Base-by-base conservation (phyloP, 2,888 invertebrate genomes). In the Azorinus chamasolen region DNA sequence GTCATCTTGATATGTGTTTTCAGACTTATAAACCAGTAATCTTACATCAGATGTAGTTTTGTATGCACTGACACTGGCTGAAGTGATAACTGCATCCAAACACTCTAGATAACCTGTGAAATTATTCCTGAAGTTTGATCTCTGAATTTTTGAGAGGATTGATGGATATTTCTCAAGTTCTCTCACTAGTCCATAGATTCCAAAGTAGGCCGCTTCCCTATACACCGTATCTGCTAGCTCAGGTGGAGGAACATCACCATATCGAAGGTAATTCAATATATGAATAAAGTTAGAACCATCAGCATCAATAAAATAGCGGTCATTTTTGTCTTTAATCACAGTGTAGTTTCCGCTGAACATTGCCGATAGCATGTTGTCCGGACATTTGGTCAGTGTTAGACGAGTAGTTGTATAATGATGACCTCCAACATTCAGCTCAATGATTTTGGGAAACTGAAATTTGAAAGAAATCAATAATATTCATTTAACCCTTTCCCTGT, bases 371-470 rank as follows among this genome's bases (percentile, higher is more conserved):
- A 91, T 91, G 45, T 88, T 89, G 68, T 88, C 87, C 20, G 78
- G 69, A 43, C 85, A 83, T 69, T 89, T 90, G 6, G 85, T 84
- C 18, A 91, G 73, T 0, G 91, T 91, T 25, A 88, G 70, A 6
- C 86, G 83, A 4, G 87, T 86, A 0, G 91, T 91, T 2, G 88
- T 89, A 77, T 84, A 91, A 55, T 79, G 79, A 16, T 79, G 71
- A 3, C 91, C 91, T 10, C 91, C 91, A n/a, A 91, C 91, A 87
- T 90, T 91, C 41, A 91, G 79, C 45, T 89, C 88, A 45, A 91
- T 82, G 12, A 91, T 85, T 14, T 76, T 54, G 0, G 90, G 89
- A 69, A 90, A 88, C 86, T 87, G 79, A 59, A 84, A 86, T 22
- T 32, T 6, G 10, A 32, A 32, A 32, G 32, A 32, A 32, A 32